Evolutionary conservation across 2,797 vertebrate species (phyloP), one percentile per base, ranked within the genome.

Genomic region (Galago senegalensis): DNA sequence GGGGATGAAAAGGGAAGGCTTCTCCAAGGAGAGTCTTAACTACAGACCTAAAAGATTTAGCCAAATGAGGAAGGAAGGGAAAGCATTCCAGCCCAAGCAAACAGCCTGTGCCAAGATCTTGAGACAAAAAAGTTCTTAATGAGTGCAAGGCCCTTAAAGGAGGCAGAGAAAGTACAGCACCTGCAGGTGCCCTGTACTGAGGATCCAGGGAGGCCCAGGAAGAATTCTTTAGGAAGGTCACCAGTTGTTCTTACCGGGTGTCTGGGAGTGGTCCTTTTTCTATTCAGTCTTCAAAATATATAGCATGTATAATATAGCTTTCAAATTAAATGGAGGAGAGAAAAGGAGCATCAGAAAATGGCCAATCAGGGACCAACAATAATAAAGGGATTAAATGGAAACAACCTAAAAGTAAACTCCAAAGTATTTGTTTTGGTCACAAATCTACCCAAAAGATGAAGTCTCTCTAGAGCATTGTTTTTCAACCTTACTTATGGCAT

Each of bases 291-390:
- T 67, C 46, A 58, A 7, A 20, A 70, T 5, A 3, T 17, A 40
- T 87, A 63, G 9, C 18, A 27, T 40, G 34, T 20, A n/a, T n/a
- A 75, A 73, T 14, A 60, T n/a, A n/a, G 21, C 43, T 70, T 87
- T 75, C 76, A 84, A 43, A 63, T 69, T 46, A 91, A 91, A 72
- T 61, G 69, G 8, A 61, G 67, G 21, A 85, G 4, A 93, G 91
- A 84, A 80, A 83, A 92, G 58, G 75, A 82, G 73, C 7, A 27
- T 75, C 76, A 75, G 76, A 81, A 96, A 96, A 81, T 40, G 53
- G 67, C 46, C 34, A 17, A 60, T 49, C 49, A 20, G 43, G 27
- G 37, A 83, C 73, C 77, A 90, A 77, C 1, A 60, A 61, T 43
- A 56, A 37, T 37, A 82, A 69, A 77, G 34, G 5, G 23, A 79